These are phyloP conservation scores for Drosophila fulvimacula DNA, from an alignment of 2,888 invertebrate genomes.

Conservation along the genomic window DNA sequence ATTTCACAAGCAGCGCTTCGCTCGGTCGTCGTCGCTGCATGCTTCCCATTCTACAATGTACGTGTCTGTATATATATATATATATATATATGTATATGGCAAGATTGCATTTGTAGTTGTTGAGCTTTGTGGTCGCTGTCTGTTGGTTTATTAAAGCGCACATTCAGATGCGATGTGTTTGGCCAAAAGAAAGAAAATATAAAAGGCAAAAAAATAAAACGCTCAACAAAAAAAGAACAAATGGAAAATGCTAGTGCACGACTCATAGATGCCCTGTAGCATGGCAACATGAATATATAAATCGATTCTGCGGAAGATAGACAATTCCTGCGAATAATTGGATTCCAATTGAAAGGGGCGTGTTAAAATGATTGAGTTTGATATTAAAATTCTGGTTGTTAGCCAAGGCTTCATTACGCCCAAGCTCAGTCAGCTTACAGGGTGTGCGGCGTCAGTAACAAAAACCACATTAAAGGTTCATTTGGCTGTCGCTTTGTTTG, in stretches of 20 bases:
- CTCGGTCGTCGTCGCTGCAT: conserved; percentile 44
- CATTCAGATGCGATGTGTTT: conserved; percentile 54
- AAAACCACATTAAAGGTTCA: conserved; percentile 78
- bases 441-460: conserved; percentile 17
- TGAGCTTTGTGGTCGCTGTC: conserved; percentile 56
- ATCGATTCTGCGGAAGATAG: not conserved
- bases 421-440: not conserved
- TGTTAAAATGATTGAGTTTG: not conserved
- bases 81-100: conserved; percentile 17
- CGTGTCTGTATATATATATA: conserved; percentile 7
- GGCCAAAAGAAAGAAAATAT: conserved; percentile 25
- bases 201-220: conserved; percentile 16
- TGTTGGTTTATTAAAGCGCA: conserved; percentile 63
- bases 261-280: conserved; percentile 26
- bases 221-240: conserved; percentile 6
- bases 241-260: conserved; percentile 1
- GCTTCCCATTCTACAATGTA: conserved; percentile 65
- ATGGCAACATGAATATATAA: not conserved
- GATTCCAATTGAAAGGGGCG: too few species aligned
- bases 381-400: not conserved
- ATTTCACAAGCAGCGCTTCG: conserved; percentile 49
- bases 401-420: not conserved
- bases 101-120: conserved; percentile 38
- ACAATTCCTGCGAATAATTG: too few species aligned
- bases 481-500: conserved; percentile 76